Conservation (phyloP, 2,888 invertebrate genomes). For the Mythimna ferrago region DNA sequence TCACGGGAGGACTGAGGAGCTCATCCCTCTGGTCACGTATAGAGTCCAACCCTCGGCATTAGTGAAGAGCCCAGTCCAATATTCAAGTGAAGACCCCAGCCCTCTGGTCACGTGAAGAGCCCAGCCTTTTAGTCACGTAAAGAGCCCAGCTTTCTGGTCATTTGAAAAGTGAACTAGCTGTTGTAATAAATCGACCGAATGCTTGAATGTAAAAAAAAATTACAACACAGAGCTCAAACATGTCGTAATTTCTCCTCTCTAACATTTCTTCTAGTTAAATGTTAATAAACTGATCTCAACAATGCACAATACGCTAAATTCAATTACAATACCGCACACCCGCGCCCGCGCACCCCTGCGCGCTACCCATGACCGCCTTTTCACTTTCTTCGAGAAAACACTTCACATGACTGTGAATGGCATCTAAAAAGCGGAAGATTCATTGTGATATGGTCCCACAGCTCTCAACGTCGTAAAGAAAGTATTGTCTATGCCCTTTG, state of each 20-base stretch:
- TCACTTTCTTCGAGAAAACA: constrained; percentile 88
- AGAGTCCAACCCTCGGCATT: no score
- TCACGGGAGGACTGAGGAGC: no score
- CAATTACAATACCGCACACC: constrained; percentile 48
- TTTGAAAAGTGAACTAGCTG: no score
- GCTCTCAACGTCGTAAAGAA: constrained; percentile 83
- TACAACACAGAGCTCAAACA: no score
- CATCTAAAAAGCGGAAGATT: constrained; percentile 85
- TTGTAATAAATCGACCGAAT: no score
- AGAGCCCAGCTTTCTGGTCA: no score
- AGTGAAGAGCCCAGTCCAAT: no score
- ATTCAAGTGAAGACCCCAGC: no score
- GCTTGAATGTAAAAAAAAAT: no score
- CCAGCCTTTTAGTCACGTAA: no score
- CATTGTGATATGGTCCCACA: constrained; percentile 81
- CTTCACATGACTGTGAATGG: constrained; percentile 84
- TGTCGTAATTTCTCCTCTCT: constrained; percentile 20
- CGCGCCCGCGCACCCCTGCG: constrained; percentile 53
- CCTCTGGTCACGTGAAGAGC: no score
- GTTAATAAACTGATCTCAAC: constrained; percentile 34
- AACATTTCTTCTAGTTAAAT: constrained; percentile 33
- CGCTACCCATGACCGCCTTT: constrained; percentile 81
- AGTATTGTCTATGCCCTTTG: constrained; percentile 68
- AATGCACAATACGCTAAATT: constrained; percentile 52
- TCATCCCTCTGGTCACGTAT: no score